phyloP scores from a whole-genome alignment of 2,113 vertebrate genomes.

The Gymnorhina tibicen region DNA sequence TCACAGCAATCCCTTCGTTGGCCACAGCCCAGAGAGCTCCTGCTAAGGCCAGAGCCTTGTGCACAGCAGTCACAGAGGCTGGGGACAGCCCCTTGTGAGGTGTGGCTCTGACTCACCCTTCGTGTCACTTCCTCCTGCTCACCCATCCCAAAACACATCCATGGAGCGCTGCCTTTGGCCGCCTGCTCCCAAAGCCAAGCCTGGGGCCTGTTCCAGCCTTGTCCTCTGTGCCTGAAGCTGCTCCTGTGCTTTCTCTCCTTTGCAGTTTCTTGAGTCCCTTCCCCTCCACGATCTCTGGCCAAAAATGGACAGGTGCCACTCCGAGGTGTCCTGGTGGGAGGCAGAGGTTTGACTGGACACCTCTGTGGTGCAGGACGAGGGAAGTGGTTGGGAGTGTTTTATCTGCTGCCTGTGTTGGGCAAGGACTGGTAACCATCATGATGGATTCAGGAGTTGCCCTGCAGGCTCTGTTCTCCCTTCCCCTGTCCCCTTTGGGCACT shows the following conservation, averaged over 20 bases:
- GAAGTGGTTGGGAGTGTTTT: fast-evolving
- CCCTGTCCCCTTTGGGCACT: neutral
- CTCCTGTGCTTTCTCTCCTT: neutral
- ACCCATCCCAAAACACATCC: neutral
- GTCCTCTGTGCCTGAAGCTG: neutral
- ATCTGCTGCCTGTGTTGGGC: fast-evolving
- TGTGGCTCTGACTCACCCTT: neutral
- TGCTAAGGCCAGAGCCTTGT: neutral
- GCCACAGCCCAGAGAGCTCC: neutral
- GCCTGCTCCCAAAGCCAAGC: neutral
- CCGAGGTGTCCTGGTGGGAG: neutral
- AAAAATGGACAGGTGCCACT: fast-evolving
- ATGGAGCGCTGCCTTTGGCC: fast-evolving
- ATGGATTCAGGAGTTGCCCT: neutral
- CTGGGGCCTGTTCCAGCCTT: fast-evolving
- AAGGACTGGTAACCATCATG: too few species aligned
- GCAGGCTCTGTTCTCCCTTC: neutral
- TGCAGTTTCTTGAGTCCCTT: neutral
- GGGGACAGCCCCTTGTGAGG: neutral
- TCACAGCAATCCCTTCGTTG: neutral
- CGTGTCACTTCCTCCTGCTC: neutral
- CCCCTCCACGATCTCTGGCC: fast-evolving
- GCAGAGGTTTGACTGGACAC: neutral
- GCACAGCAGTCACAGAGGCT: neutral
- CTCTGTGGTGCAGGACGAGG: neutral